phyloP scores from a whole-genome alignment of 2,888 invertebrate species.

The Melanotus villosus region DNA sequence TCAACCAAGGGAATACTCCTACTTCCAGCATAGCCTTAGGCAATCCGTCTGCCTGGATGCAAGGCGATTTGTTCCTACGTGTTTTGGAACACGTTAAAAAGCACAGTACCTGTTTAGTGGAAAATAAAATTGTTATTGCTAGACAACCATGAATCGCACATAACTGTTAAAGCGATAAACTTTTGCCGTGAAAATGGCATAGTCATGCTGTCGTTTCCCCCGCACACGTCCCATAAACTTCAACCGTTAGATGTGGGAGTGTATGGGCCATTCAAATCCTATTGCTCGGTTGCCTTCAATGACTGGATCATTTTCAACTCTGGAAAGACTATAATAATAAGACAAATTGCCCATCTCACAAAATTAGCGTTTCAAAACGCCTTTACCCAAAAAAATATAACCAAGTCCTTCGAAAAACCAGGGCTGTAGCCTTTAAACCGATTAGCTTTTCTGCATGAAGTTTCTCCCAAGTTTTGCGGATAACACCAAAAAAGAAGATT shows the following conservation, averaged over 20 bases:
- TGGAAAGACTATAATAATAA: not conserved
- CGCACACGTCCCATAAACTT: not conserved
- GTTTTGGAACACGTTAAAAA: too few relatives aligned
- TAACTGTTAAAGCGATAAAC: not conserved
- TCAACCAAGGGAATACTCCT: too few relatives aligned
- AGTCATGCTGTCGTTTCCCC: not conserved
- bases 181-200: not conserved
- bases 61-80: too few relatives aligned
- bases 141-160: not conserved
- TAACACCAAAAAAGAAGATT: too few relatives aligned
- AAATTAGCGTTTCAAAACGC: not conserved
- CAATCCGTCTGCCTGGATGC: conserved; percentile 14
- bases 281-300: not conserved
- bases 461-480: too few relatives aligned
- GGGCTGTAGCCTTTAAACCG: not conserved
- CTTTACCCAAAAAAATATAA: not conserved
- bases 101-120: not conserved
- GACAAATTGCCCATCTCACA: not conserved
- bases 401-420: not conserved
- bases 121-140: not conserved
- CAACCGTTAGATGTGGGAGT: too few relatives aligned
- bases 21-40: conserved; percentile 18
- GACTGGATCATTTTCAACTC: not conserved
- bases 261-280: not conserved
- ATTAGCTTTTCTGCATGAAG: not conserved